These are phyloP conservation scores for Ceratitis capitata DNA, from an alignment of 1,140 invertebrate genomes.

Conservation along the genomic window DNA sequence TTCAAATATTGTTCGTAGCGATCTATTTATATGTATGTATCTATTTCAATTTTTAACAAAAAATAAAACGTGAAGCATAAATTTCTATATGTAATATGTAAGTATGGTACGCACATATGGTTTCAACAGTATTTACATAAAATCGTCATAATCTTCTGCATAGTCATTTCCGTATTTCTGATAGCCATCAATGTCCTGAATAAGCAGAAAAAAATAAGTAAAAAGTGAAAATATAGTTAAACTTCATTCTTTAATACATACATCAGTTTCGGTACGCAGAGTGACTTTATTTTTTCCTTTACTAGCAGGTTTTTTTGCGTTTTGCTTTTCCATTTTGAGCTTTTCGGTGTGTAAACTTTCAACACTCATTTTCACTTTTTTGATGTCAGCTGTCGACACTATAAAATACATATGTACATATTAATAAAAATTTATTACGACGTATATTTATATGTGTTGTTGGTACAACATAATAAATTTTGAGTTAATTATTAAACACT, in stretches of 20 bases:
- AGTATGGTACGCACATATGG: neutral
- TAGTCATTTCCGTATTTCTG: conserved; percentile 67
- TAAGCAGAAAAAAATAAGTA: conserved; percentile 46
- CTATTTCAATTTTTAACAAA: conserved; percentile 23
- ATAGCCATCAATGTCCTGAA: conserved; percentile 66
- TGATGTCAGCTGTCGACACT: conserved; percentile 79
- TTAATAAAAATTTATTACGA: too few relatives aligned
- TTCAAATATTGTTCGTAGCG: neutral
- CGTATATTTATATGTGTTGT: too few relatives aligned
- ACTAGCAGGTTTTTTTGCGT: conserved; percentile 75
- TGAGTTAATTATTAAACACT: conserved; percentile 70
- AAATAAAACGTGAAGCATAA: conserved; percentile 9
- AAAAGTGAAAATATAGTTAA: conserved; percentile 31
- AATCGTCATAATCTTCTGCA: conserved; percentile 74
- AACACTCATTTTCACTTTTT: conserved; percentile 82
- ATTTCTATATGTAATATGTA: neutral
- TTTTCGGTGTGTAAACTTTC: conserved; percentile 85
- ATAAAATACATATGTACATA: conserved; percentile 44
- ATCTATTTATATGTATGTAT: neutral
- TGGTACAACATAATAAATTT: too few relatives aligned
- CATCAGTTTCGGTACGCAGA: conserved; percentile 78
- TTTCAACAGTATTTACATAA: conserved; percentile 69
- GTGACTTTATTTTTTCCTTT: conserved; percentile 83
- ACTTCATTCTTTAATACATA: conserved; percentile 64
- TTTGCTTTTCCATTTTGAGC: conserved; percentile 81